These are phyloP conservation scores for Corythoichthys haematopterus DNA, from an alignment of 2,113 vertebrate species.

Conservation along the genomic window DNA sequence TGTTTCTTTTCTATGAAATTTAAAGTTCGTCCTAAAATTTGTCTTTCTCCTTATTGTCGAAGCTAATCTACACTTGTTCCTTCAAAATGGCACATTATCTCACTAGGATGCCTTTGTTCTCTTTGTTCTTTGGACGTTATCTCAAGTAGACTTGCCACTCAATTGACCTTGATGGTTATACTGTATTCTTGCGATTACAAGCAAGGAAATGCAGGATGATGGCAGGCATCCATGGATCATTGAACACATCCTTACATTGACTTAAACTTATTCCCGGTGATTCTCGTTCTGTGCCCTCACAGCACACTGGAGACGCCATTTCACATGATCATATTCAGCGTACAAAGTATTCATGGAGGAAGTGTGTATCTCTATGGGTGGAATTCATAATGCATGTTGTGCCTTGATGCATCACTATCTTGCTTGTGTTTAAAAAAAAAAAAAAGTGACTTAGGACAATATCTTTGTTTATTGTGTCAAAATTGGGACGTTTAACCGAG, in stretches of 20 bases:
- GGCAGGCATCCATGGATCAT: conserved; percentile 5
- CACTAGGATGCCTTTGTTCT: not conserved
- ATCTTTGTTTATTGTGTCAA: conserved; percentile 45
- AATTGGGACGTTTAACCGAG: conserved; percentile 52
- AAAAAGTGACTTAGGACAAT: not conserved
- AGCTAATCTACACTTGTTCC: not conserved
- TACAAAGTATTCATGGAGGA: conserved; percentile 22
- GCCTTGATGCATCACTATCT: not conserved
- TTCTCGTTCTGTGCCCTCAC: conserved; percentile 13
- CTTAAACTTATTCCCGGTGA: conserved; percentile 35
- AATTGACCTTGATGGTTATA: not conserved
- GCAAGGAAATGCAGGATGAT: conserved; percentile 2
- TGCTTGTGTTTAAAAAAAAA: not conserved
- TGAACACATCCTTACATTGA: conserved; percentile 8
- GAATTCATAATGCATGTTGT: conserved; percentile 17
- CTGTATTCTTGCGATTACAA: conserved; percentile 4
- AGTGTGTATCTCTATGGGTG: conserved; percentile 20
- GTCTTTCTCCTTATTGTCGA: not conserved
- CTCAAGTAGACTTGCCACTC: not conserved
- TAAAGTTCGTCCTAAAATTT: not conserved
- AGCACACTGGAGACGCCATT: conserved; percentile 23
- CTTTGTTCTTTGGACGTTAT: not conserved
- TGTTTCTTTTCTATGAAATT: not conserved
- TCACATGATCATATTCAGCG: conserved; percentile 49
- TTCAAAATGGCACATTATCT: conserved; percentile 1